These are phyloP conservation scores for Syngnathus floridae DNA, from an alignment of 2,113 vertebrate genomes.

Conservation along the genomic window DNA sequence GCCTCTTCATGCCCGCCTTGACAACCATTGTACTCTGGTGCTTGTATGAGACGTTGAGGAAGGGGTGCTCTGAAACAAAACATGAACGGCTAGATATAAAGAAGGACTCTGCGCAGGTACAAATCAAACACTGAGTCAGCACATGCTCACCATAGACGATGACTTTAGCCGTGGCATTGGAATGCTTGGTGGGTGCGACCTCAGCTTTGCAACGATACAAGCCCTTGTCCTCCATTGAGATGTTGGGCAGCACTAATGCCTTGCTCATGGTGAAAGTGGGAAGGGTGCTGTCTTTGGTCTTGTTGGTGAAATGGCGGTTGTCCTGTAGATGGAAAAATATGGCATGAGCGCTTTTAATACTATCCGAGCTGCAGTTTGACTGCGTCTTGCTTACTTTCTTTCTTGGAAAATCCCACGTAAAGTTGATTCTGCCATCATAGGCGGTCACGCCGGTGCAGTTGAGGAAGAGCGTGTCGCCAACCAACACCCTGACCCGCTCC, in stretches of 20 bases:
- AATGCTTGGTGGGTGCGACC: background rate
- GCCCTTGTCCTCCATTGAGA: slow-evolving; percentile 75
- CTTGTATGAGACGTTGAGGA: slow-evolving; percentile 65
- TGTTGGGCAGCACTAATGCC: slow-evolving; percentile 62
- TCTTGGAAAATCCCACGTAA: slow-evolving; percentile 69
- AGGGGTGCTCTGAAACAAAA: slow-evolving; percentile 76
- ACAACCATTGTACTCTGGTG: slow-evolving; percentile 38
- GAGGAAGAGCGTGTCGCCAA: slow-evolving; percentile 73
- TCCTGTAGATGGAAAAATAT: slow-evolving; percentile 43
- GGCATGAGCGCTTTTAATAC: background rate
- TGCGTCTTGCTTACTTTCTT: slow-evolving; percentile 25
- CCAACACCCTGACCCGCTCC: slow-evolving; percentile 58
- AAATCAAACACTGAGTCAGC: background rate
- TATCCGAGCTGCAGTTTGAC: background rate
- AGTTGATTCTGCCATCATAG: slow-evolving; percentile 67
- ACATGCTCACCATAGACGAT: slow-evolving; percentile 70
- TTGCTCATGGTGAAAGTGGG: slow-evolving; percentile 25
- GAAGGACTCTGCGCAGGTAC: background rate
- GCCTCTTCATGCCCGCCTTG: slow-evolving; percentile 57
- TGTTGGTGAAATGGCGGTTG: slow-evolving; percentile 5
- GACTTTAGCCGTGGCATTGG: slow-evolving; percentile 51
- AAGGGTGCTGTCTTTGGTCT: accelerated
- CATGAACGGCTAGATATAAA: background rate
- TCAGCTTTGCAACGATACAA: slow-evolving; percentile 68
- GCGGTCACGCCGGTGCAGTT: slow-evolving; percentile 73